Conservation (phyloP, 2,888 invertebrate genomes). For the Seira musarum region DNA sequence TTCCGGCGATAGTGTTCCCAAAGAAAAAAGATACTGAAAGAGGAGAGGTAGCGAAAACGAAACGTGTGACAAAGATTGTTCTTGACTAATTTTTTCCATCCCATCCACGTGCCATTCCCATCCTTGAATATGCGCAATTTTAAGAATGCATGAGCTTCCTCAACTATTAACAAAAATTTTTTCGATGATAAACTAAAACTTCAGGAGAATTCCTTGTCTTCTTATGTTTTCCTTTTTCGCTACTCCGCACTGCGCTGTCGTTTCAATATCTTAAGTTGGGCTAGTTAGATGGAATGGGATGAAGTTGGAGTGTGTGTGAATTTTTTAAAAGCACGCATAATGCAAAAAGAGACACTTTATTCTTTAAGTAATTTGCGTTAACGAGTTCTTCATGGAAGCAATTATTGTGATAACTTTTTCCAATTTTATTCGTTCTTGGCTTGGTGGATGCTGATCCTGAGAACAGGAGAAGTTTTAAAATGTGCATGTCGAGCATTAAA, state of each 20-base stretch:
- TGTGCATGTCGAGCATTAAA: too few species aligned
- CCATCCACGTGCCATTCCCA: constrained; percentile 34
- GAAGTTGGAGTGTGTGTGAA: background rate
- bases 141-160: constrained; percentile 42
- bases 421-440: too few species aligned
- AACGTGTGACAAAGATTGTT: too few species aligned
- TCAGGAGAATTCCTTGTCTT: background rate
- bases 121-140: constrained; percentile 5
- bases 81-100: background rate
- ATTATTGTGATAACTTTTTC: constrained; percentile 26
- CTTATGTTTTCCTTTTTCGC: background rate
- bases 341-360: constrained; percentile 38
- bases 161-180: constrained; percentile 31
- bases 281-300: background rate
- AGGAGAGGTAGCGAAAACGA: too few species aligned
- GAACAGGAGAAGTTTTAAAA: too few species aligned
- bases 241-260: too few species aligned
- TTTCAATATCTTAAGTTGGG: background rate
- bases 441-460: too few species aligned
- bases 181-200: background rate
- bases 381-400: constrained; percentile 42
- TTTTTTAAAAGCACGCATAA: background rate
- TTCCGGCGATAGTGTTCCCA: too few species aligned
- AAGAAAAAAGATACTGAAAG: too few species aligned
- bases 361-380: constrained; percentile 44